Evolutionary conservation across 2,113 vertebrate genomes (phyloP).

Genomic region (Egretta garzetta): DNA sequence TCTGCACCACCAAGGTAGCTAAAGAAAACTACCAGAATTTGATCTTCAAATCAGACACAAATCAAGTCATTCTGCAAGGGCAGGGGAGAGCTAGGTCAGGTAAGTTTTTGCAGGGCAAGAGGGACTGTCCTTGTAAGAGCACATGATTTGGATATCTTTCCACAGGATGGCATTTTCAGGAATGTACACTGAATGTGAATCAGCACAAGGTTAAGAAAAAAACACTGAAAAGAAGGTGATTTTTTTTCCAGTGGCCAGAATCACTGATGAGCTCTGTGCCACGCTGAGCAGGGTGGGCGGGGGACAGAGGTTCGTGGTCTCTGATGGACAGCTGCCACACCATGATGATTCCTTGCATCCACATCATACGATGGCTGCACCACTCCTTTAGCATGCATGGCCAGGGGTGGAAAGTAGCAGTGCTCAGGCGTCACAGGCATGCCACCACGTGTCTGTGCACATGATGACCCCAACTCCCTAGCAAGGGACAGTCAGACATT

Average conservation of each 20-base stretch:
- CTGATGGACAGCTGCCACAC: neutral
- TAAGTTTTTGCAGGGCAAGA: neutral
- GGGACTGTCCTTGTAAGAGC: neutral
- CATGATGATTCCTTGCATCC: fast-evolving
- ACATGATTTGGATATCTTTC: neutral
- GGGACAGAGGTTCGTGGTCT: fast-evolving
- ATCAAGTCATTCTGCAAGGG: neutral
- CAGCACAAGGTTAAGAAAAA: neutral
- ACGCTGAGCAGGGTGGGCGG: fast-evolving
- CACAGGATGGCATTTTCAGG: neutral
- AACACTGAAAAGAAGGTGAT: neutral
- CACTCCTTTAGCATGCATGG: no score
- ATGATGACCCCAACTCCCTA: no score
- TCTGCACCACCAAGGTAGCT: neutral
- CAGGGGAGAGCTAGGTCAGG: neutral
- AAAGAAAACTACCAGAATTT: neutral
- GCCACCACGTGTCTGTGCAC: fast-evolving
- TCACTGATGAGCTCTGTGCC: neutral
- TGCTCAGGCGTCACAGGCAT: fast-evolving
- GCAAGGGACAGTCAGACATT: neutral
- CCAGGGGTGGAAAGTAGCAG: fast-evolving
- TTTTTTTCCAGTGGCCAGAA: neutral
- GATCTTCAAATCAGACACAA: neutral
- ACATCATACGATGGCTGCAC: fast-evolving
- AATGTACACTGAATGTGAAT: neutral